These are phyloP conservation scores for Asteroscopus sphinx DNA, from an alignment of 2,888 invertebrate species.

Conservation along the genomic window DNA sequence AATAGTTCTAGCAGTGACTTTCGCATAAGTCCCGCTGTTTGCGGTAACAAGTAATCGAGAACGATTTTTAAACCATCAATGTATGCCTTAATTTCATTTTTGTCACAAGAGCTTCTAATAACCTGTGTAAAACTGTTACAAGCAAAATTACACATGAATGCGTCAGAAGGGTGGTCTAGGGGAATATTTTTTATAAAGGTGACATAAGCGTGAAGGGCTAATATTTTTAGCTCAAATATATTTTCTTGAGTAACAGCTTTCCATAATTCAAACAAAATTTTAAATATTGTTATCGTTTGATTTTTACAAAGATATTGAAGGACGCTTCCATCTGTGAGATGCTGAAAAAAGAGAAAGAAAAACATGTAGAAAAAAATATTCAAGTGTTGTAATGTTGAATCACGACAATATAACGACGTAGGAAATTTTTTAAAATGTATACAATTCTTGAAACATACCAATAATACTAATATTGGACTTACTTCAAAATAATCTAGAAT, in stretches of 20 bases:
- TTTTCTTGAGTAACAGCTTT: conserved; percentile 81
- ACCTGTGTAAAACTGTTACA: conserved; percentile 87
- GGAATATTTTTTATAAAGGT: conserved; percentile 85
- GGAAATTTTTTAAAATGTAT: no score
- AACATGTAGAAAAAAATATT: neutral
- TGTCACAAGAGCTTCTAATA: conserved; percentile 76
- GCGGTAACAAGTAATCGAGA: conserved; percentile 79
- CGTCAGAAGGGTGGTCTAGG: conserved; percentile 79
- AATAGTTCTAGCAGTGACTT: conserved; percentile 87
- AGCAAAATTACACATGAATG: conserved; percentile 89
- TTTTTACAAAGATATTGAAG: conserved; percentile 81
- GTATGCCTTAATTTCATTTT: conserved; percentile 70
- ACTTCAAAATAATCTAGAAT: conserved; percentile 85
- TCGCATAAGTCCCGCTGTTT: conserved; percentile 77
- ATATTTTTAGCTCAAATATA: conserved; percentile 86
- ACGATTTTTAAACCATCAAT: conserved; percentile 81
- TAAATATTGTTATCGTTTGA: conserved; percentile 86
- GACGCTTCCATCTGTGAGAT: conserved; percentile 72
- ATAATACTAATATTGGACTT: conserved; percentile 62
- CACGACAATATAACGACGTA: no score
- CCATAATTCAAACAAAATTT: conserved; percentile 86
- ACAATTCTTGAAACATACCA: no score
- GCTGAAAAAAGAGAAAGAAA: conserved; percentile 64
- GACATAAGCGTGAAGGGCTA: conserved; percentile 89
- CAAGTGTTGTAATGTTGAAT: no score